Evolutionary conservation across 2,113 vertebrate species (phyloP).

Genomic region (Scopus umbretta): DNA sequence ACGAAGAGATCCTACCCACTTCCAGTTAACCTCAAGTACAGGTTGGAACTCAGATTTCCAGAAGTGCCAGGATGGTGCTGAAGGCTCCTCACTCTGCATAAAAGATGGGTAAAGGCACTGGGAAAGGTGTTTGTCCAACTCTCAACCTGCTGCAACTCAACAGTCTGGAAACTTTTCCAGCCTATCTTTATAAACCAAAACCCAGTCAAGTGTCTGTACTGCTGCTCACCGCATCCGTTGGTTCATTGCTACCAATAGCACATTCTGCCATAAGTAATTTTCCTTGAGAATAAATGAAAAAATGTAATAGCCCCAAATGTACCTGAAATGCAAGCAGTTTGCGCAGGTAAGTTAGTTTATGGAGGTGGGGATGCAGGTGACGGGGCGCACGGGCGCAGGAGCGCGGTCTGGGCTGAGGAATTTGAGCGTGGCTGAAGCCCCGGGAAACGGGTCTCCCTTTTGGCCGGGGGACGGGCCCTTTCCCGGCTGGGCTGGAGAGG

Average conservation of each 20-base stretch:
- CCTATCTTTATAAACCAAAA: background rate
- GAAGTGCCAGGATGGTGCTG: background rate
- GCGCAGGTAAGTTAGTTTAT: background rate
- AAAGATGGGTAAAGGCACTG: background rate
- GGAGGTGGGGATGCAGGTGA: background rate
- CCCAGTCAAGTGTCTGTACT: background rate
- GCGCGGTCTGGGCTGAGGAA: background rate
- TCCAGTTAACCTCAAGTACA: accelerated
- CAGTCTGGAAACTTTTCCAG: background rate
- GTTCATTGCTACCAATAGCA: background rate
- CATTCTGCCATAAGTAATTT: background rate
- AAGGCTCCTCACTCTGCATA: background rate
- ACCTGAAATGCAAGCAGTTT: accelerated
- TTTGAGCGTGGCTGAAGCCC: background rate
- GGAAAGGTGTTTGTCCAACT: background rate
- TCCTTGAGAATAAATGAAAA: background rate
- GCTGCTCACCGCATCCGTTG: accelerated
- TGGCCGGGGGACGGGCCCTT: background rate
- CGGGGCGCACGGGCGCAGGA: accelerated
- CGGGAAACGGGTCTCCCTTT: accelerated
- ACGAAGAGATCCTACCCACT: background rate
- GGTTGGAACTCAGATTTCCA: background rate
- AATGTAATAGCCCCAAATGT: accelerated
- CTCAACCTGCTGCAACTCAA: background rate
- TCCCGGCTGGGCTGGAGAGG: too few species aligned